Evolutionary conservation across 2,888 invertebrate species (phyloP).

Genomic region (Stegana nigrithorax): DNA sequence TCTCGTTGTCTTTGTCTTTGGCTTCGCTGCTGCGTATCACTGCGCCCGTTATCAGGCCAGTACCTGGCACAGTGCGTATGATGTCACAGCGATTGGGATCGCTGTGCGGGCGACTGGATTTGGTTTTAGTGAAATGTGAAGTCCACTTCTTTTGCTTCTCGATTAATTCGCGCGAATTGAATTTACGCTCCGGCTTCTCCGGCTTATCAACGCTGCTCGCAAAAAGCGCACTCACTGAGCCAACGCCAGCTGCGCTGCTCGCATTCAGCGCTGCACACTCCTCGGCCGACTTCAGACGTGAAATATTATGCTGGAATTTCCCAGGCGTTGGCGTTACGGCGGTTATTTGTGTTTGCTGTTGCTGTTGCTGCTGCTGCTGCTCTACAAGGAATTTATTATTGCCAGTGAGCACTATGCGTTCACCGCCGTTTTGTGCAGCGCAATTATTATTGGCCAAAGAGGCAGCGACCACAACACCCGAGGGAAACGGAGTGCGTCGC

Average conservation of each 20-base stretch:
- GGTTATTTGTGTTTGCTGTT: background rate
- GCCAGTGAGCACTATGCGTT: conserved; percentile 53
- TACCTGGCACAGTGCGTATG: conserved; percentile 70
- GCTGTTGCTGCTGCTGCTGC: too few species aligned
- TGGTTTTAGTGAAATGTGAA: conserved; percentile 86
- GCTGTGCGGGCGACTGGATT: conserved; percentile 74
- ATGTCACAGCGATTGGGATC: conserved; percentile 73
- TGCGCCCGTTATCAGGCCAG: conserved; percentile 68
- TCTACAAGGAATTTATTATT: conserved; percentile 65
- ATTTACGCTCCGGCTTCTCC: conserved; percentile 85
- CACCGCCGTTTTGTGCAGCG: conserved; percentile 61
- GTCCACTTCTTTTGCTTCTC: conserved; percentile 94
- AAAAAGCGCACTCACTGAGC: conserved; percentile 40
- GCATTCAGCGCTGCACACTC: background rate
- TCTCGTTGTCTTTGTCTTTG: conserved; percentile 33
- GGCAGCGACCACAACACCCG: conserved; percentile 56
- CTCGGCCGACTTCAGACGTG: conserved; percentile 73
- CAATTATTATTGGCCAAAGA: conserved; percentile 60
- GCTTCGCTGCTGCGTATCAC: conserved; percentile 57
- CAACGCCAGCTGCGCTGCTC: background rate
- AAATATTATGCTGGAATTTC: conserved; percentile 69
- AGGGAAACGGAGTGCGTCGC: conserved; percentile 65
- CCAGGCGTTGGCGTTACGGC: conserved; percentile 23
- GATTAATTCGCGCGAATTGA: conserved; percentile 86
- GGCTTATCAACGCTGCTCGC: conserved; percentile 72